Evolutionary conservation across 1,140 invertebrate species (phyloP).

Genomic region (Matsumurasca onukii): DNA sequence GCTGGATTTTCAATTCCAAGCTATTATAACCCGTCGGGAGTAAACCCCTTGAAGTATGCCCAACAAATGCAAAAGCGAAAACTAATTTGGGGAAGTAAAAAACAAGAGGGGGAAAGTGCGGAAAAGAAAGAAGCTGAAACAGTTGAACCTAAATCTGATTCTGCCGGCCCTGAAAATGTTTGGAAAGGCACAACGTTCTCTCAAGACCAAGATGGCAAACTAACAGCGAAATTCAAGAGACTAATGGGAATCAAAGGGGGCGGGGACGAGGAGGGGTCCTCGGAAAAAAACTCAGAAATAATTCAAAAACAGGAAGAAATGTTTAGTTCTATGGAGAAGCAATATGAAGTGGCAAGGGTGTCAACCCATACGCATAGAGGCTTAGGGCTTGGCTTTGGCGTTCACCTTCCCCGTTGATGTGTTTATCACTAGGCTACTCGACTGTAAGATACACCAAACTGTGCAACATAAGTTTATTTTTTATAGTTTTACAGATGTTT

Average conservation of each 20-base stretch:
- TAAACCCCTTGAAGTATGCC: conserved; percentile 80
- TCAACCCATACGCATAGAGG: conserved; percentile 93
- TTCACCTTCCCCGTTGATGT: conserved; percentile 27
- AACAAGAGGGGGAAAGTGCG: conserved; percentile 48
- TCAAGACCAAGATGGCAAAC: conserved; percentile 86
- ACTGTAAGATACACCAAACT: not conserved
- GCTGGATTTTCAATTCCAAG: conserved; percentile 47
- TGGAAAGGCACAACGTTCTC: conserved; percentile 85
- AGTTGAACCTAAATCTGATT: conserved; percentile 42
- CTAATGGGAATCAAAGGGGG: conserved; percentile 90
- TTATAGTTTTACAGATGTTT: not conserved
- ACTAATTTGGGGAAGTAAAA: conserved; percentile 49
- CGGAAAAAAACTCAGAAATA: conserved; percentile 42
- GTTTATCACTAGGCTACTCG: too few relatives aligned
- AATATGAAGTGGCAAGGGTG: conserved; percentile 91
- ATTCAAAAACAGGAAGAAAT: conserved; percentile 86
- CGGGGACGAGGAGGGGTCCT: not conserved
- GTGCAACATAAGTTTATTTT: not conserved
- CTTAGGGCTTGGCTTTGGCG: conserved; percentile 78
- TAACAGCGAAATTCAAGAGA: conserved; percentile 92
- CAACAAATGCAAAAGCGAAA: conserved; percentile 83
- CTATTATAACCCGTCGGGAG: conserved; percentile 80
- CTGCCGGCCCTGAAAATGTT: conserved; percentile 56
- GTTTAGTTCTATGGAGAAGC: conserved; percentile 88
- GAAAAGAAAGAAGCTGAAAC: conserved; percentile 57